These are phyloP conservation scores for Glaucidium brasilianum DNA, from an alignment of 2,113 vertebrate genomes.

Conservation along the genomic window DNA sequence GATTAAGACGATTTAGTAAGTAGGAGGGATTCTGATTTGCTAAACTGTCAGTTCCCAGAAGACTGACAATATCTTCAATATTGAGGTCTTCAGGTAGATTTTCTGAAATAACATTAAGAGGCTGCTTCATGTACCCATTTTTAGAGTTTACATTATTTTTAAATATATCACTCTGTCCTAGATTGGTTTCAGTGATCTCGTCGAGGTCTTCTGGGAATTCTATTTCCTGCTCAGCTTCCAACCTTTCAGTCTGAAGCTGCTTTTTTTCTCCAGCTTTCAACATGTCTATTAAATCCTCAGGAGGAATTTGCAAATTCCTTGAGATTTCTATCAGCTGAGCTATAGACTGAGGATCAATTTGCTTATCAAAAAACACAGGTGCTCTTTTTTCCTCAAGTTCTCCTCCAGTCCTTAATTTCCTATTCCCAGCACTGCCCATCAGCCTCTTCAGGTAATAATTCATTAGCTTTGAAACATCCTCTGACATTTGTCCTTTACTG, in stretches of 20 bases:
- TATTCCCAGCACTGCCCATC: constrained; percentile 76
- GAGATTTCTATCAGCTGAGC: constrained; percentile 89
- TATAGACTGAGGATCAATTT: constrained; percentile 80
- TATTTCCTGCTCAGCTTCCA: constrained; percentile 64
- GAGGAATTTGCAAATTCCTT: constrained; percentile 89
- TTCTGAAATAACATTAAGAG: constrained; percentile 68
- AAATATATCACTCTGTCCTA: constrained; percentile 66
- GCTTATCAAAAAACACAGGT: constrained; percentile 65
- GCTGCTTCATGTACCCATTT: constrained; percentile 68
- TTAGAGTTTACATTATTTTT: constrained; percentile 72
- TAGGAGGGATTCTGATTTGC: constrained; percentile 77
- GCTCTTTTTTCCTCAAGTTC: constrained; percentile 75
- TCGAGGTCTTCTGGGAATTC: constrained; percentile 70
- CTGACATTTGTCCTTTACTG: constrained; percentile 73
- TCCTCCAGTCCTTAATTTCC: constrained; percentile 71
- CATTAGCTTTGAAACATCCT: constrained; percentile 83
- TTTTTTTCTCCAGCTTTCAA: constrained; percentile 76
- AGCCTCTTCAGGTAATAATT: constrained; percentile 87
- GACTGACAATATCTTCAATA: constrained; percentile 84
- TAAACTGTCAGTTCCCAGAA: constrained; percentile 79
- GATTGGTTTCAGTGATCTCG: constrained; percentile 63
- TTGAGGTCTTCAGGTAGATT: constrained; percentile 79
- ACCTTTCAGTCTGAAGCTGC: constrained; percentile 64
- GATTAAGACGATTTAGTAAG: constrained; percentile 73
- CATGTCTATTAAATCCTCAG: constrained; percentile 89